Evolutionary conservation across 23 tunicate species (phyloP).

Genomic region (Trididemnum miniatum): DNA sequence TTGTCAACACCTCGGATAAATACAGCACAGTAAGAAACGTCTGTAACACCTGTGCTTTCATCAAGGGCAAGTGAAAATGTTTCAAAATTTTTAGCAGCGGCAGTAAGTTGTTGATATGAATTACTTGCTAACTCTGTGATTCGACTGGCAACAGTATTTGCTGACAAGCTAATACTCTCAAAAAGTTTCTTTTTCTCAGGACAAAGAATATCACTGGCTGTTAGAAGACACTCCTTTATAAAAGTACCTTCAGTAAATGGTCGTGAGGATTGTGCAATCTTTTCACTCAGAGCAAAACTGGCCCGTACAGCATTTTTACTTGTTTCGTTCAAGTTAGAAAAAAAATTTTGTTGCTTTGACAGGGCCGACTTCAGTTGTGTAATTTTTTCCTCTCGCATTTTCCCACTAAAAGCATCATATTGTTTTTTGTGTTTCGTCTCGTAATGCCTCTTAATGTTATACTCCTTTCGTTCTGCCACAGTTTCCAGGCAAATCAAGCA

Average conservation of each 20-base stretch:
- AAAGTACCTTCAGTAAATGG: conserved; percentile 25
- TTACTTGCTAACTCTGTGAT: background rate
- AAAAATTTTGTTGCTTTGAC: no score
- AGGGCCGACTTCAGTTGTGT: no score
- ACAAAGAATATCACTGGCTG: background rate
- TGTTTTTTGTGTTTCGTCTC: background rate
- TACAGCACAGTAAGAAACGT: conserved; percentile 18
- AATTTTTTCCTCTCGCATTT: no score
- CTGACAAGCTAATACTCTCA: background rate
- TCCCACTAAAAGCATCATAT: no score
- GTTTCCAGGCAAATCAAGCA: background rate
- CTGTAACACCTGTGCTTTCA: conserved; percentile 16
- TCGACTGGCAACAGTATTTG: conserved; percentile 27
- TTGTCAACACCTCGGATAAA: conserved; percentile 22
- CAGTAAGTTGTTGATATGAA: background rate
- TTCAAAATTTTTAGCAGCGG: background rate
- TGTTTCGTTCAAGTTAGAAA: no score
- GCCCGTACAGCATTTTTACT: no score
- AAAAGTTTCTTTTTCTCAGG: background rate
- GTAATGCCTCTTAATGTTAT: background rate
- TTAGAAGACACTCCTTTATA: conserved; percentile 10
- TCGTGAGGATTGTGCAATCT: background rate
- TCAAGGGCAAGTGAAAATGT: conserved; percentile 20
- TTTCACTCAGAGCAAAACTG: conserved; percentile 7
- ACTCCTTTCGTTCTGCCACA: background rate